Percentiles rank a stretch among this genome's conserved stretches.
Conservation (phyloP, 1,140 invertebrate species). For the Phortica variegata region DNA sequence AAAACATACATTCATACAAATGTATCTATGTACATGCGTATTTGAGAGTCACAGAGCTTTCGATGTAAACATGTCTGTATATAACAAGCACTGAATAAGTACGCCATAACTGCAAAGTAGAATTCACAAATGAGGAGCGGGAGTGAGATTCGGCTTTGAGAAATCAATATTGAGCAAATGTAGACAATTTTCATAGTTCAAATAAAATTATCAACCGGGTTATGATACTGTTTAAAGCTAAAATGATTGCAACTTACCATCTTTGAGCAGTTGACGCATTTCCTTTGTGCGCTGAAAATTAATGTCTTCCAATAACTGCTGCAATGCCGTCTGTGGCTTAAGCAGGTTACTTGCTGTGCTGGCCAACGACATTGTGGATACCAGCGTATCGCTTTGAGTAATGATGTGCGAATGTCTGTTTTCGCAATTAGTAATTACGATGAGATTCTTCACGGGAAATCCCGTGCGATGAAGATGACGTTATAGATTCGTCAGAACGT, state of each 20-base stretch:
- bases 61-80: too few relatives aligned
- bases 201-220: too few relatives aligned
- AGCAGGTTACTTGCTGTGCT: constrained; percentile 62
- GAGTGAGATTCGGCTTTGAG: constrained; percentile 20
- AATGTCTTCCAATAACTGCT: constrained; percentile 85
- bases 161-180: constrained; percentile 51
- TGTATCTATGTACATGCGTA: too few relatives aligned
- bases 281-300: constrained; percentile 88
- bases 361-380: constrained; percentile 61
- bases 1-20: too few relatives aligned
- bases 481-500: too few relatives aligned
- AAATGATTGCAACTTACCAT: constrained; percentile 65
- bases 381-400: too few relatives aligned
- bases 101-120: too few relatives aligned
- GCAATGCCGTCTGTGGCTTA: constrained; percentile 69
- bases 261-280: constrained; percentile 81
- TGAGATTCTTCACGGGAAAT: constrained; percentile 12
- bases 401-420: too few relatives aligned
- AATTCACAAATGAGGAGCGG: too few relatives aligned
- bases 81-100: too few relatives aligned
- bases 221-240: constrained; percentile 1
- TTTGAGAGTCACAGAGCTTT: too few relatives aligned
- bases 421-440: constrained; percentile 11
- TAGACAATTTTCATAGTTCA: constrained; percentile 39
- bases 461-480: constrained; percentile 22